Evolutionary conservation across 2,113 vertebrate species (phyloP), one percentile per base, ranked within the genome.

Genomic region (Hemichromis elongatus): DNA sequence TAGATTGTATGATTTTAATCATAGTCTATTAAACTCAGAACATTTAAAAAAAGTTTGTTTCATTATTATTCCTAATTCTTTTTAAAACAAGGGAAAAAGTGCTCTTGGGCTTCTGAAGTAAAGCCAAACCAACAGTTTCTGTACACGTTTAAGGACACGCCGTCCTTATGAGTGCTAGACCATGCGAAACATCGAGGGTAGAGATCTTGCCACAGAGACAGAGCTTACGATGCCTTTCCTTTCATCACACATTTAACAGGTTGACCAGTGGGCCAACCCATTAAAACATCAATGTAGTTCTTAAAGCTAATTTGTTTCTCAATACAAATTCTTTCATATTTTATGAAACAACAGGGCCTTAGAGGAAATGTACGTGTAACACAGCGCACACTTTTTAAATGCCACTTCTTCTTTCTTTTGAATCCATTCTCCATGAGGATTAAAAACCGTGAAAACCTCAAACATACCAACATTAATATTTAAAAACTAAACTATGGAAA

Each of bases 51-150:
- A 61, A 45, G 13, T 57, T 86, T 53, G 61, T 90, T 84, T 85
- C 35, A 83, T 86, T 30, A 78, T 83, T 52, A 83, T 75, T 81
- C 6, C 55, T 35, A 78, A 40, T 56, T 77, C 3, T 50, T 19
- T 61, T 50, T 28, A 73, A 73, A 73, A 70, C 9, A 45, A 33
- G 30, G 6, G 28, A 0, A 0, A 77, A 90, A 79, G 56, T 84
- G 54, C 80, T 77, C 54, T 79, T 83, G 73, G 68, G 53, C 63
- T 79, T 78, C 37, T 73, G 24, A 77, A 73, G 33, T 75, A 78
- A 87, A 87, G 73, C 59, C 84, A 87, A 89, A 73, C 66, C 6
- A 56, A 37, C 13, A 28, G 28, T 81, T 37, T 81, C 26, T 85
- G 33, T 68, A 52, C 9, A 30, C 70, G 42, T 73, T 73, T 50